phyloP scores from a whole-genome alignment of 2,888 invertebrate genomes.

The Caenorhabditis japonica region DNA sequence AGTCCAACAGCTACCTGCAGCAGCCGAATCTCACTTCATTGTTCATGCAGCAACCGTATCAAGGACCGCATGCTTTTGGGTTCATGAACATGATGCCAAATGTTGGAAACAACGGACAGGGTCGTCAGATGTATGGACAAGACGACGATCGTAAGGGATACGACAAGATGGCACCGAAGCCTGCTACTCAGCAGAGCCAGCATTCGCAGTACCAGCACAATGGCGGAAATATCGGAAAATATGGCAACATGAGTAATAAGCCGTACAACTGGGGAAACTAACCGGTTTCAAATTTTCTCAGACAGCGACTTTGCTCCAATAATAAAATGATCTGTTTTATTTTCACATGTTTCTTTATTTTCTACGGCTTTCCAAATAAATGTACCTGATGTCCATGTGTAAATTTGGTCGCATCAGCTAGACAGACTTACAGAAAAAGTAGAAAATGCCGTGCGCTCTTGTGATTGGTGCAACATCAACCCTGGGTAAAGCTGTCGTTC shows the following conservation, averaged over 20 bases:
- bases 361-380: slow-evolving; percentile 59
- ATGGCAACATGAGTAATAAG: slow-evolving; percentile 51
- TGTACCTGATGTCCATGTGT: slow-evolving; percentile 48
- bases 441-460: slow-evolving; percentile 48
- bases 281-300: slow-evolving; percentile 60
- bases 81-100: slow-evolving; percentile 63
- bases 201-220: slow-evolving; percentile 54
- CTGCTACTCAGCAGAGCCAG: slow-evolving; percentile 35
- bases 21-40: slow-evolving; percentile 55
- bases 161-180: slow-evolving; percentile 58
- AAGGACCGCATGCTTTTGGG: slow-evolving; percentile 29
- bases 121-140: slow-evolving; percentile 59
- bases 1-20: slow-evolving; percentile 51
- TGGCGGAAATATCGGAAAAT: slow-evolving; percentile 51
- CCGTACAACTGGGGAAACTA: slow-evolving; percentile 60
- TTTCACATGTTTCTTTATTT: slow-evolving; percentile 53
- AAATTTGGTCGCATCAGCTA: slow-evolving; percentile 2
- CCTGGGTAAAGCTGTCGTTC: slow-evolving; percentile 63
- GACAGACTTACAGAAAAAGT: slow-evolving; percentile 10
- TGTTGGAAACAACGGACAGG: slow-evolving; percentile 45
- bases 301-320: slow-evolving; percentile 52
- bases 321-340: slow-evolving; percentile 61
- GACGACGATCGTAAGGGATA: slow-evolving; percentile 55
- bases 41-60: slow-evolving; percentile 60
- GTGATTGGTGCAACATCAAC: slow-evolving; percentile 56